phyloP scores from a whole-genome alignment of 1,140 invertebrate genomes.

The Brachionus sp. region DNA sequence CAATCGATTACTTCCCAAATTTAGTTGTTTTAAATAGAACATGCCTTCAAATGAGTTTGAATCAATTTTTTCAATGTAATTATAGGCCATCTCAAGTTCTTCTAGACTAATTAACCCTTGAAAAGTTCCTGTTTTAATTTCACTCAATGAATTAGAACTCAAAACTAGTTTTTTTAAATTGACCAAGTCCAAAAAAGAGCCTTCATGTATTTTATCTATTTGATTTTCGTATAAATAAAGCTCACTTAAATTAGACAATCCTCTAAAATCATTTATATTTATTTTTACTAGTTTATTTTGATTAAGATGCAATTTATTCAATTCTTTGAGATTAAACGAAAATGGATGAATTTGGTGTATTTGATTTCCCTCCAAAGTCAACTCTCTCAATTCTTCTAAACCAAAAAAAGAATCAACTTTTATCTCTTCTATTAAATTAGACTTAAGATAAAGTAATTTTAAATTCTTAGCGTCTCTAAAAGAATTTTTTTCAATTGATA shows the following conservation, averaged over 20 bases:
- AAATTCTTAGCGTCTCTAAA: background rate
- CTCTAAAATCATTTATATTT: background rate
- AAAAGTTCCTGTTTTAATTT: background rate
- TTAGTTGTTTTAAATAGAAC: background rate
- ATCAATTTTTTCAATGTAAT: background rate
- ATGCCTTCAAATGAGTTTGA: background rate
- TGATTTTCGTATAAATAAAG: slow-evolving; percentile 4
- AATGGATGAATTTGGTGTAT: background rate
- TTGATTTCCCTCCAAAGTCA: background rate
- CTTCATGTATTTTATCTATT: background rate
- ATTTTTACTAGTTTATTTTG: background rate
- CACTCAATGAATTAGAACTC: background rate
- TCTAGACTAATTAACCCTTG: background rate
- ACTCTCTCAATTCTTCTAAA: background rate
- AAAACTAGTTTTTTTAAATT: slow-evolving; percentile 9
- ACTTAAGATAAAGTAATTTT: background rate
- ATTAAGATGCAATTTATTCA: slow-evolving; percentile 8
- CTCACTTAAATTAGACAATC: slow-evolving; percentile 13
- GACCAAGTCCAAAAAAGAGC: slow-evolving; percentile 15
- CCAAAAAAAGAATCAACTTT: background rate
- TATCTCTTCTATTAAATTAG: slow-evolving; percentile 2
- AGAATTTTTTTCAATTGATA: background rate
- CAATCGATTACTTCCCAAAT: background rate
- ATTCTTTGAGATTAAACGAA: background rate
- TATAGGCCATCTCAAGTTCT: background rate